Base-by-base conservation (phyloP, 2,797 vertebrate species). In the Champsocephalus esox region DNA sequence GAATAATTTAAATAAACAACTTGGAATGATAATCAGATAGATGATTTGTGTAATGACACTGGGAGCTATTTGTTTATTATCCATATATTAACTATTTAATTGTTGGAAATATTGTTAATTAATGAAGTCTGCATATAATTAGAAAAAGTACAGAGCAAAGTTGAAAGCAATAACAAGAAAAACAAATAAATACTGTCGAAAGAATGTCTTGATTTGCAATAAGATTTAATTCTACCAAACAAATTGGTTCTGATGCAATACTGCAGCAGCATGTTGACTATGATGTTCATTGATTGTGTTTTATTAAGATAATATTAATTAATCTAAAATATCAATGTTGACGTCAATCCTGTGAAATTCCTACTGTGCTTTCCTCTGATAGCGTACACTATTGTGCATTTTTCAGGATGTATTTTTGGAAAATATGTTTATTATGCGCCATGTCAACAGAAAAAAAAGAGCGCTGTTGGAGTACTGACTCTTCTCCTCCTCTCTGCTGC, bases 401-500 rank as follows among this genome's bases (percentile, higher is more conserved):
- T 11, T 56, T 44, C 49, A 6, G 17, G 5, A 16, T 48, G 14
- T 49, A 7, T 38, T 38, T 38, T 24, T 6, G 13, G 46, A 56
- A 48, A 59, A 63, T 12, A 51, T 5, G n/a, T 66, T 5, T 48
- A 70, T 61, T 19, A 41, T 2, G 1, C 12, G 24, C 19, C 2
- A 19, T 55, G 38, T 66, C 57, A 62, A 58, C 21, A 38, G 55
- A 41, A 58, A 48, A n/a, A 28, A 14, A 56, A 28, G 44, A 11
- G 34, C 6, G 34, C 34, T 13, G 32, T 10, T 24, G 11, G 49
- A 2, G 13, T 41, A 28, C 28, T 28, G 28, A 28, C 13, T 43
- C 43, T 32, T 44, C 19, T 17, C 46, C 51, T 69, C 64, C 65
- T 59, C 3, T 6, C 57, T 52, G 57, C 24, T 16, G 49, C 55